Evolutionary conservation across 1,140 invertebrate species (phyloP), one percentile per base, ranked within the genome.

Genomic region (Globodera rostochiensis): DNA sequence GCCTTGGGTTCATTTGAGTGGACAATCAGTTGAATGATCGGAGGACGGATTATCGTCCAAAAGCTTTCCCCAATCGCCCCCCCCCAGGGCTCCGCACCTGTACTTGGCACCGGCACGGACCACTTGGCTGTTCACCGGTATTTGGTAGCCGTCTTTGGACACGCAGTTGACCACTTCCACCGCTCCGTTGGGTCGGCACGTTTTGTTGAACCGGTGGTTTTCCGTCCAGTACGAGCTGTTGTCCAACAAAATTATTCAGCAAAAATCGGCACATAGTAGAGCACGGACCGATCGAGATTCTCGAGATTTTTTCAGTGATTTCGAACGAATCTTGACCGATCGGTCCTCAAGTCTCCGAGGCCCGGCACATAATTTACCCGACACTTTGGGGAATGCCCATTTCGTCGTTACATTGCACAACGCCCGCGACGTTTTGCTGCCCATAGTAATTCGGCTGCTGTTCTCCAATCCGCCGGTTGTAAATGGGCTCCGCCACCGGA

Each of bases 131-230:
- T 69, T 70, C 19, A 73, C 36, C 82, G n/a, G 66, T 50, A 84
- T 77, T 60, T 77, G 49, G 47, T 76, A 73, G n/a, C 85, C 85
- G 21, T 87, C 86, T 60, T 86, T 86, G 19, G 84, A 74, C 36
- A 86, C 57, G 74, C 85, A 86, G 49, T 87, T 87, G n/a, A 87
- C 84, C 60, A 86, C 85, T 74, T 86, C 85, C 25, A 87, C 86
- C 46, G 82, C 83, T 4, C 85, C 85, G 46, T 71, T 79, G 21
- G 76, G 50, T 57, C 50, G 66, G 79, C 85, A 86, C 11, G 83
- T 87, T 74, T 87, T 86, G 64, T 86, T 87, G 73, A 86, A 86
- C 49, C 86, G 86, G 74, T 86, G 84, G 76, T 86, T 86, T 73
- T 86, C 85, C 21, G 85, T 75, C 85, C 85, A 86, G 64, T 84